Percentiles rank a stretch among this genome's conserved stretches.
Conservation (phyloP, 2,113 vertebrate species). For the Varanus komodoensis region DNA sequence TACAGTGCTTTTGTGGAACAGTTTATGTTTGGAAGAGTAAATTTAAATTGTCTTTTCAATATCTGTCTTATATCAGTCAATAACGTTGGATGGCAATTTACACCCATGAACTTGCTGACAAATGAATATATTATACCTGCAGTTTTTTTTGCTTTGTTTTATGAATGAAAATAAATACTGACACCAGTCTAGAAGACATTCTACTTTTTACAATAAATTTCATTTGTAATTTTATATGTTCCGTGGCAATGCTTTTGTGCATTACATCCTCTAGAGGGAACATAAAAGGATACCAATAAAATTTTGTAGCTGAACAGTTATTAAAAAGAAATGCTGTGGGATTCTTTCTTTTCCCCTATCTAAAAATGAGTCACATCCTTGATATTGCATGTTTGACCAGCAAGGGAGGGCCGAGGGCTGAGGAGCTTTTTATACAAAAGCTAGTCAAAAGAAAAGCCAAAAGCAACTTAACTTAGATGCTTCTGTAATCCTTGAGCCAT, state of each 20-base stretch:
- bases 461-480: not conserved
- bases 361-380: conserved; percentile 71
- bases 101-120: conserved; percentile 82
- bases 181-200: conserved; percentile 84
- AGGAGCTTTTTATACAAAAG: conserved; percentile 30
- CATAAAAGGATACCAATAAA: conserved; percentile 93
- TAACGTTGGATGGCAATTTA: conserved; percentile 82
- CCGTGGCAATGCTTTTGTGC: conserved; percentile 94
- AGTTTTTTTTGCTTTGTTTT: conserved; percentile 75
- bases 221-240: conserved; percentile 99
- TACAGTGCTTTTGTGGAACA: conserved; percentile 86
- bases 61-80: conserved; percentile 85
- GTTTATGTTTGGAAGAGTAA: conserved; percentile 85
- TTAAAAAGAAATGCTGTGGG: conserved; percentile 90
- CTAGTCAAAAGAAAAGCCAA: not conserved
- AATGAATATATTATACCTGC: conserved; percentile 83
- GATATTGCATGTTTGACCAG: conserved; percentile 51
- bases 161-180: conserved; percentile 88
- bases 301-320: conserved; percentile 99
- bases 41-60: conserved; percentile 87
- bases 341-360: conserved; percentile 73
- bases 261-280: conserved; percentile 91
- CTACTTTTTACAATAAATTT: conserved; percentile 91
- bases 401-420: conserved; percentile 28
- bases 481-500: conserved; percentile 22